Percentiles rank a stretch among this genome's conserved stretches.
phyloP scores from a whole-genome alignment of 2,113 vertebrate genomes.

The Trogon surrucura region DNA sequence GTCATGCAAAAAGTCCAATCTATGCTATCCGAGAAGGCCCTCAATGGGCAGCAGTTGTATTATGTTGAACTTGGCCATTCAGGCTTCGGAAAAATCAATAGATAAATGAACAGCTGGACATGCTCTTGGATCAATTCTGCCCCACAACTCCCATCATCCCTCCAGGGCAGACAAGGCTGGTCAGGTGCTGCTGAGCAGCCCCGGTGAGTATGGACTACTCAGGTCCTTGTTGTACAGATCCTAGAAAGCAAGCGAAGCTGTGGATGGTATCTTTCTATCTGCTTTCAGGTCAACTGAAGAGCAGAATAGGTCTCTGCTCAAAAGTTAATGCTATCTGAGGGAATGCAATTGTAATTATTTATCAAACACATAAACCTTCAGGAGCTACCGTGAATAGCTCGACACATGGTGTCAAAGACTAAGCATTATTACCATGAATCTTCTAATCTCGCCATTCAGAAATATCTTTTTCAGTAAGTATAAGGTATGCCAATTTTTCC shows the following conservation, averaged over 20 bases:
- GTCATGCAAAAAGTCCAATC: background rate
- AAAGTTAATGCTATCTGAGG: background rate
- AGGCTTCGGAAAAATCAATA: background rate
- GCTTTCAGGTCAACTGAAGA: background rate
- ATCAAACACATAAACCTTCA: background rate
- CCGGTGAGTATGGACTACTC: background rate
- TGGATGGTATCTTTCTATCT: background rate
- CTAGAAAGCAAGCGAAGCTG: background rate
- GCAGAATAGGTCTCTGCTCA: background rate
- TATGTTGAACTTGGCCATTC: background rate
- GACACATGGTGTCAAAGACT: background rate
- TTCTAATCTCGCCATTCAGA: background rate
- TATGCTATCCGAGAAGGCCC: background rate
- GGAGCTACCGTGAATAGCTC: background rate
- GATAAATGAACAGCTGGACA: background rate
- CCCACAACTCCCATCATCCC: accelerated
- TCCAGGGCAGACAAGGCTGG: background rate
- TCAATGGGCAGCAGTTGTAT: background rate
- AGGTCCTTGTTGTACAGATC: background rate
- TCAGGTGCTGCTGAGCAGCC: background rate
- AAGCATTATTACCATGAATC: background rate
- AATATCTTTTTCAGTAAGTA: background rate
- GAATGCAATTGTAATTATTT: background rate
- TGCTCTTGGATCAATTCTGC: background rate
- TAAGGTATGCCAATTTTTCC: background rate